A percentile compares a stretch with the other conserved stretches of the same genome.
phyloP scores from a whole-genome alignment of 1,140 invertebrate species.

The Gerris buenoi region DNA sequence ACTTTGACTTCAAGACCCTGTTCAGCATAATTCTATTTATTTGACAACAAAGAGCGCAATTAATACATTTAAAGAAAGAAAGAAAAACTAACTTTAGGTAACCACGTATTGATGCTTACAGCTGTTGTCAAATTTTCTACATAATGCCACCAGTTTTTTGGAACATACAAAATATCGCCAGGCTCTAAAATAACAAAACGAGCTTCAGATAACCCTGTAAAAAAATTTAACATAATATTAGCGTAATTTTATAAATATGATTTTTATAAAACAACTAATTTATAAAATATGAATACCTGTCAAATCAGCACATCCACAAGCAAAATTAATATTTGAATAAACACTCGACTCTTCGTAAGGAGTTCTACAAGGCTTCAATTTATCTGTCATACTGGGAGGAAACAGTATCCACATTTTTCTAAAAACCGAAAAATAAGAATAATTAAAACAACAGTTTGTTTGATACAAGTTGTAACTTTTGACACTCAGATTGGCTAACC shows the following conservation, averaged over 20 bases:
- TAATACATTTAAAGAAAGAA: neutral
- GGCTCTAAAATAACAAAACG: constrained; percentile 51
- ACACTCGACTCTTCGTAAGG: constrained; percentile 96
- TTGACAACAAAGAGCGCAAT: no score
- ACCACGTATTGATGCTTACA: constrained; percentile 77
- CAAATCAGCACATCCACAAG: constrained; percentile 34
- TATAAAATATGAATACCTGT: constrained; percentile 19
- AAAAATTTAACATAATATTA: no score
- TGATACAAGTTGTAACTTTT: no score
- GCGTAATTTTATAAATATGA: no score
- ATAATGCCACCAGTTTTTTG: constrained; percentile 91
- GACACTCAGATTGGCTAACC: no score
- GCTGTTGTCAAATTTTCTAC: constrained; percentile 64
- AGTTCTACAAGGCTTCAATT: constrained; percentile 63
- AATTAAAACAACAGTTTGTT: constrained; percentile 11
- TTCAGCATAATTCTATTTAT: no score
- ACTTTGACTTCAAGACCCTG: no score
- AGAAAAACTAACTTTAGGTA: constrained; percentile 43
- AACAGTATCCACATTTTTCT: constrained; percentile 91
- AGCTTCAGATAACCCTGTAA: constrained; percentile 24
- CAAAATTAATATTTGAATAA: constrained; percentile 73
- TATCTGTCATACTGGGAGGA: constrained; percentile 50
- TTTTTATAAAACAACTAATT: constrained; percentile 7
- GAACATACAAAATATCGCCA: constrained; percentile 77
- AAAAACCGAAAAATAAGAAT: constrained; percentile 26